Base-by-base conservation (phyloP, 2,113 vertebrate genomes). In the Gadus macrocephalus region DNA sequence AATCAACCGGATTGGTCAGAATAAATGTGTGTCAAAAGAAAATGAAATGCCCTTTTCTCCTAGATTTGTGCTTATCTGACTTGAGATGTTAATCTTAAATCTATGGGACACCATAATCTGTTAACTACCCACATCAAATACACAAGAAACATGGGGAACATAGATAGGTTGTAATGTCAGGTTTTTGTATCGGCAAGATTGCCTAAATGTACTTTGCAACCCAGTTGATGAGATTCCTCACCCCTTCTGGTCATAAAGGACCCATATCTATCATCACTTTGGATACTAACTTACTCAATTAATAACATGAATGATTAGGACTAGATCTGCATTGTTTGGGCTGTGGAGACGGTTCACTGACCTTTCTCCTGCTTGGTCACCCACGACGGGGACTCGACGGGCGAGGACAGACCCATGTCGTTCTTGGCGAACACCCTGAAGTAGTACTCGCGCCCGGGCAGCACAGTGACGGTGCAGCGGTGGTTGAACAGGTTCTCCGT, bases 351-450 rank as follows among this genome's bases (percentile, higher is more conserved):
- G 3, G 74, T 64, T n/a, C 79, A 78, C 83, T 69, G 74, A 92
- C 94, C 91, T 86, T 81, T 91, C 73, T 85, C 87, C 66, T 80
- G 89, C 53, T 75, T 66, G 67, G 87, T 86, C 70, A 67, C 85
- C 93, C 95, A 98, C 3, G 87, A 83, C 9, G 85, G 81, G 11
- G 93, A 93, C 60, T 92, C 90, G 2, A 94, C 92, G 0, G 94
- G 93, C 2, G 76, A 68, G 38, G 95, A 97, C 70, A 82, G 22
- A 22, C 95, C 95, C 81, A 95, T 82, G 76, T 88, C 88, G 11
- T 95, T 98, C 84, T 95, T 95, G 60, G 96, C 94, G 77, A 94
- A 89, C 8, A 96, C 93, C 5, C 93, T 92, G 79, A 98, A 98
- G 85, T 91, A 75, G 82, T 98, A 97, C 73, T 95, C 89, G 2